A percentile compares a stretch with the other conserved stretches of the same genome.
phyloP scores from a whole-genome alignment of 2,797 vertebrate species.

The Cyclopterus lumpus region DNA sequence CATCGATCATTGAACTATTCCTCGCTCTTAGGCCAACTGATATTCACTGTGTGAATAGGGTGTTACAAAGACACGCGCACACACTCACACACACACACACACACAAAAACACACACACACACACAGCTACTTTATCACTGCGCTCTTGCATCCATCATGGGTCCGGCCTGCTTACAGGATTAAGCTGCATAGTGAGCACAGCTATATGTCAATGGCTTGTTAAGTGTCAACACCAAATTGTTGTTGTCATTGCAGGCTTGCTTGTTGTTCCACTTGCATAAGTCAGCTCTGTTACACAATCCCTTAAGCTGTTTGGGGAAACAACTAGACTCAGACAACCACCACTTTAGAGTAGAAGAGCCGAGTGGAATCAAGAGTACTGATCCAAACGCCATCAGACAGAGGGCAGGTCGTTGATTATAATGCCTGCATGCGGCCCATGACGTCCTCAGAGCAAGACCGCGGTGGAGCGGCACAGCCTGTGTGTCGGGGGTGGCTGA shows the following conservation, averaged over 20 bases:
- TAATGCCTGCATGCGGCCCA: conserved; percentile 7
- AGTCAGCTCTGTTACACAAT: conserved; percentile 12
- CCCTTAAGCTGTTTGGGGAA: conserved; percentile 29
- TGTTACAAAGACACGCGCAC: no score
- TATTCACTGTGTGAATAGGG: no score
- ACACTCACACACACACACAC: no score
- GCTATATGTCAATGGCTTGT: conserved; percentile 27
- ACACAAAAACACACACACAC: no score
- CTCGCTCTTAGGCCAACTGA: no score
- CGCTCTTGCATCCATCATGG: conserved; percentile 53
- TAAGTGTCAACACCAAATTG: conserved; percentile 6
- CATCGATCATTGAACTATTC: no score
- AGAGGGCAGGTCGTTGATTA: conserved; percentile 11
- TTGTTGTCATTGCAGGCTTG: conserved; percentile 1
- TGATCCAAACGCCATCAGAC: conserved; percentile 3
- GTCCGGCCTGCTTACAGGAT: conserved; percentile 29
- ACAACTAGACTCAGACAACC: conserved; percentile 9
- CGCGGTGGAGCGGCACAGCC: conserved; percentile 15
- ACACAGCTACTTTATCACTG: conserved; percentile 22
- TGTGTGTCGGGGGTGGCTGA: conserved; percentile 36
- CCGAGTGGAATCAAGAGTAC: conserved; percentile 10
- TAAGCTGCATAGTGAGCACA: conserved; percentile 34
- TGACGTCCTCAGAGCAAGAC: conserved; percentile 19
- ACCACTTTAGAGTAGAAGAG: neutral
- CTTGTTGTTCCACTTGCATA: neutral